phyloP scores from a whole-genome alignment of 2,797 vertebrate species.

The Etheostoma perlongum region DNA sequence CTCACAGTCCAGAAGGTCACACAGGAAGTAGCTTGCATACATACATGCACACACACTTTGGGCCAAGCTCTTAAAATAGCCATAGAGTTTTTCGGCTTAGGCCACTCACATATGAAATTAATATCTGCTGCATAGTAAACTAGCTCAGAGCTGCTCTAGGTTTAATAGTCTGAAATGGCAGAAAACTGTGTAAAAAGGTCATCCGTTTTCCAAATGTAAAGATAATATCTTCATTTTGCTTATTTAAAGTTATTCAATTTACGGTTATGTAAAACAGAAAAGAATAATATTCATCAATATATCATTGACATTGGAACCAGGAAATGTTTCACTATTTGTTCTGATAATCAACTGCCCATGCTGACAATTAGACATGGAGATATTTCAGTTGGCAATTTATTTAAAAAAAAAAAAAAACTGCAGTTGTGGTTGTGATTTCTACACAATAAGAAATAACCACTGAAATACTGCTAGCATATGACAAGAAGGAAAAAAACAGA shows the following conservation, averaged over 20 bases:
- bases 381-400: neutral
- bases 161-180: neutral
- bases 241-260: too few species aligned
- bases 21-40: constrained; percentile 73
- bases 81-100: constrained; percentile 34
- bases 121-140: neutral
- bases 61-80: constrained; percentile 71
- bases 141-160: neutral
- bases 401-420: neutral
- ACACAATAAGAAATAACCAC: neutral
- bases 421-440: neutral
- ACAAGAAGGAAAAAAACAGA: constrained; percentile 38
- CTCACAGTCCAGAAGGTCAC: constrained; percentile 83
- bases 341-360: neutral
- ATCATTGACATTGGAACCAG: neutral
- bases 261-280: neutral
- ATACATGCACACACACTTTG: constrained; percentile 42
- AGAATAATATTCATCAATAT: neutral
- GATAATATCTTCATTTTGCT: neutral
- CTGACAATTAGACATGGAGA: neutral
- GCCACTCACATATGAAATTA: constrained; percentile 6
- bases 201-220: neutral
- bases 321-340: neutral
- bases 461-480: neutral
- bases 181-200: neutral